phyloP scores from a whole-genome alignment of 2,888 invertebrate genomes.

The Spodoptera picta region DNA sequence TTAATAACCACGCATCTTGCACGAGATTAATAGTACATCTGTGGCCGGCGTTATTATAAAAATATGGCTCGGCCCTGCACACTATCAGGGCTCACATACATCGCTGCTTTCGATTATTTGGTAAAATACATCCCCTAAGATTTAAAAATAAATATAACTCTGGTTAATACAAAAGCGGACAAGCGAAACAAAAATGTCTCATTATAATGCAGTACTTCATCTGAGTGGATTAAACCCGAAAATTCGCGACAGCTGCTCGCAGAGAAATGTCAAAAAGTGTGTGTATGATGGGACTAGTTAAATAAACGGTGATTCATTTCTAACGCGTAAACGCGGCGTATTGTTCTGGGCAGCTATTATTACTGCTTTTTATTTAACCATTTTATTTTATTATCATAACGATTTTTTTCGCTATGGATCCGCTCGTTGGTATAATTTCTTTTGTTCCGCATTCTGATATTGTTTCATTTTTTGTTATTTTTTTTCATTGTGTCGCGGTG shows the following conservation, averaged over 20 bases:
- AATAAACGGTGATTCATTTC: slow-evolving; percentile 83
- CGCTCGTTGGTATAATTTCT: slow-evolving; percentile 84
- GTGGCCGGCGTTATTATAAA: slow-evolving; percentile 80
- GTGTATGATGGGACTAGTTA: slow-evolving; percentile 77
- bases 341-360: slow-evolving; percentile 86
- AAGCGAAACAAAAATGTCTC: slow-evolving; percentile 77
- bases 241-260: slow-evolving; percentile 81
- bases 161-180: slow-evolving; percentile 71
- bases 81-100: slow-evolving; percentile 34
- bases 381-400: slow-evolving; percentile 87
- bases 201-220: slow-evolving; percentile 83
- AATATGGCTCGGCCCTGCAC: slow-evolving; percentile 62
- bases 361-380: slow-evolving; percentile 83
- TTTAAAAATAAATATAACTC: slow-evolving; percentile 60
- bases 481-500: slow-evolving; percentile 82
- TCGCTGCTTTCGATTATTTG: slow-evolving; percentile 41
- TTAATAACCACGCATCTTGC: slow-evolving; percentile 82
- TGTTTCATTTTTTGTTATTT: slow-evolving; percentile 83
- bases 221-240: slow-evolving; percentile 78
- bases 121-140: slow-evolving; percentile 48
- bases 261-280: slow-evolving; percentile 79
- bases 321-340: slow-evolving; percentile 75
- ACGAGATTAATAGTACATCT: slow-evolving; percentile 85
- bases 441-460: slow-evolving; percentile 85
- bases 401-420: slow-evolving; percentile 84